Conservation (phyloP, 2,888 invertebrate genomes). For the Notodonta dromedarius region DNA sequence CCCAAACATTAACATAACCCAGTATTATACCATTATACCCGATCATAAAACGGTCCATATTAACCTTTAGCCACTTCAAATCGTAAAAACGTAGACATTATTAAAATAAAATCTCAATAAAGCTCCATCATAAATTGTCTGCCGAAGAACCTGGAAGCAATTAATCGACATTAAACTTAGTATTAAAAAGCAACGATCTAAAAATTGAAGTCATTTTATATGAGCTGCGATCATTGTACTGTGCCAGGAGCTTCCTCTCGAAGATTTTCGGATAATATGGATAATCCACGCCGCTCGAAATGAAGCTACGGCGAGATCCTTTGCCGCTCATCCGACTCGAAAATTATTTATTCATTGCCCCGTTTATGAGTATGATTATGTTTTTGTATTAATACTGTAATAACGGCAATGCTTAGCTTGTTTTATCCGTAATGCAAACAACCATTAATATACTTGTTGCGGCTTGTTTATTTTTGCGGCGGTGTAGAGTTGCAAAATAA, state of each 20-base stretch:
- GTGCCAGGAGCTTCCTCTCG: constrained; percentile 61
- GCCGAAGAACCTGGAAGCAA: constrained; percentile 47
- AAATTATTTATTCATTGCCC: constrained; percentile 74
- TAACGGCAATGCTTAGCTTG: constrained; percentile 43
- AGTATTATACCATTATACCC: neutral
- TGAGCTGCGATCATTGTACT: constrained; percentile 66
- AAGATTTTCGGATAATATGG: constrained; percentile 79
- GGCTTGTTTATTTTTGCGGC: constrained; percentile 1
- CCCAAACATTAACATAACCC: constrained; percentile 1
- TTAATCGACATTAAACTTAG: constrained; percentile 57
- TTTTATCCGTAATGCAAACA: constrained; percentile 27
- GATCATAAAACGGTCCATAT: neutral
- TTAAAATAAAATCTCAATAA: constrained; percentile 15
- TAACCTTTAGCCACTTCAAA: neutral
- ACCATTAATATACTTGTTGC: constrained; percentile 18
- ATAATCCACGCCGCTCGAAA: constrained; percentile 72
- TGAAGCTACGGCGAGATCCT: constrained; percentile 67
- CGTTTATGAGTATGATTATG: constrained; percentile 61
- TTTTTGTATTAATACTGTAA: constrained; percentile 48
- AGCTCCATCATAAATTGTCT: constrained; percentile 9
- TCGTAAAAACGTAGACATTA: neutral
- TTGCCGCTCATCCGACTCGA: constrained; percentile 64
- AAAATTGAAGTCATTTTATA: constrained; percentile 68
- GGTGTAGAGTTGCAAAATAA: no score
- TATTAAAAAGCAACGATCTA: constrained; percentile 64